Percentiles rank a stretch among this genome's conserved stretches.
Evolutionary conservation across 1,140 invertebrate species (phyloP).

Genomic region (Heterodera carotae): DNA sequence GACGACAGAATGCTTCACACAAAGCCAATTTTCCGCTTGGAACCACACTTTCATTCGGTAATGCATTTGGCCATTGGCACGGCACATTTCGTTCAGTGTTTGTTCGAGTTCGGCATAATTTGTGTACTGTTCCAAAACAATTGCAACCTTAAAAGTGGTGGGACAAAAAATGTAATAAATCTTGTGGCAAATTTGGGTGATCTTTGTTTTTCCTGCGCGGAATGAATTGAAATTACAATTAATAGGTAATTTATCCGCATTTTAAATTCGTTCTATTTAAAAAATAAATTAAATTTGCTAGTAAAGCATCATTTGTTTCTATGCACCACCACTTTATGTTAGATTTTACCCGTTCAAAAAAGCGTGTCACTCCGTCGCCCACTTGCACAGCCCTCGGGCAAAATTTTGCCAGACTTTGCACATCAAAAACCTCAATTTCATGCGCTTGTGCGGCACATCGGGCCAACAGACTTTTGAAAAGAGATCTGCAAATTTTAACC

Average conservation of each 20-base stretch:
- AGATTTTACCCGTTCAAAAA: conserved; percentile 19
- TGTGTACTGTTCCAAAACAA: neutral
- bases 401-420: conserved; percentile 18
- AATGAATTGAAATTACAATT: too few species aligned
- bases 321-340: too few species aligned
- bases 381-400: conserved; percentile 22
- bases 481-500: neutral
- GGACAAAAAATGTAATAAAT: too few species aligned
- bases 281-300: neutral
- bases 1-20: conserved; percentile 31
- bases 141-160: neutral
- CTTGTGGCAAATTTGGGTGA: too few species aligned
- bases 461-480: conserved; percentile 24
- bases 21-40: conserved; percentile 38
- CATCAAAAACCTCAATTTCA: conserved; percentile 27
- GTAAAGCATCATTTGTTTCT: too few species aligned
- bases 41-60: conserved; percentile 36
- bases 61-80: conserved; percentile 27
- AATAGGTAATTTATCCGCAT: too few species aligned
- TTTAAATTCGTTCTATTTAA: too few species aligned
- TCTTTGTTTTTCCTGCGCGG: too few species aligned
- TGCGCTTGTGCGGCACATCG: conserved; percentile 26
- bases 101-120: conserved; percentile 28
- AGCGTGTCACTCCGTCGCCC: conserved; percentile 21
- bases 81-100: conserved; percentile 27